These are phyloP conservation scores for Belonocnema kinseyi DNA, from an alignment of 1,140 invertebrate genomes.

Conservation along the genomic window DNA sequence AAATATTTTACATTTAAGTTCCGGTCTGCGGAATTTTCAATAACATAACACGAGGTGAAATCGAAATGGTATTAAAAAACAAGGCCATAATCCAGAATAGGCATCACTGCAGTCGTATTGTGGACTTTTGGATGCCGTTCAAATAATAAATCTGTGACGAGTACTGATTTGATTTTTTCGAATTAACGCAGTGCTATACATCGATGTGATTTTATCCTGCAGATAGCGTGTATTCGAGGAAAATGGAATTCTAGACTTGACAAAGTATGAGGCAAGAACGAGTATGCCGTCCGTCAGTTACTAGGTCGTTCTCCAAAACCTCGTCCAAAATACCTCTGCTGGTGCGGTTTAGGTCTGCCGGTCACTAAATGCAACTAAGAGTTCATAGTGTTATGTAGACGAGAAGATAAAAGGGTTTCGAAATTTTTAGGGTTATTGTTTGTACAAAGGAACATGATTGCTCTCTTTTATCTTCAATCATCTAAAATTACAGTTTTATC, in stretches of 20 bases:
- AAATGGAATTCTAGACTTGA: conserved; percentile 25
- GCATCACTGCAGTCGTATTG: conserved; percentile 77
- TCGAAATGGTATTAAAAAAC: conserved; percentile 56
- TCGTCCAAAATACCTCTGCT: conserved; percentile 77
- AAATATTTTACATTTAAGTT: conserved; percentile 34
- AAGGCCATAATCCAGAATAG: conserved; percentile 74
- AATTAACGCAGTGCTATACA: background rate
- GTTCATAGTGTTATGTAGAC: conserved; percentile 62
- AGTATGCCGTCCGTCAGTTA: conserved; percentile 1
- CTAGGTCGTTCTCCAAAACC: conserved; percentile 50
- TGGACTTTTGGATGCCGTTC: conserved; percentile 76
- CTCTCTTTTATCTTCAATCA: conserved; percentile 60
- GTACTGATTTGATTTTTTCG: background rate
- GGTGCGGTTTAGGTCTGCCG: conserved; percentile 74
- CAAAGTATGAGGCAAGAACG: conserved; percentile 15
- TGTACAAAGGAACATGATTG: background rate
- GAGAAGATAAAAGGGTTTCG: conserved; percentile 65
- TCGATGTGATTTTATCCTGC: background rate
- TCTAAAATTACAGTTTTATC: conserved; percentile 49
- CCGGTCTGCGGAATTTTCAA: conserved; percentile 53
- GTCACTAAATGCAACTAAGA: conserved; percentile 60
- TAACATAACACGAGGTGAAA: conserved; percentile 39
- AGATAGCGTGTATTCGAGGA: background rate
- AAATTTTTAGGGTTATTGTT: conserved; percentile 34
- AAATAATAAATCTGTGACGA: conserved; percentile 51